Evolutionary conservation across 92 coral and sea anemone genomes (phyloP).

Genomic region (Palythoa grandis): DNA sequence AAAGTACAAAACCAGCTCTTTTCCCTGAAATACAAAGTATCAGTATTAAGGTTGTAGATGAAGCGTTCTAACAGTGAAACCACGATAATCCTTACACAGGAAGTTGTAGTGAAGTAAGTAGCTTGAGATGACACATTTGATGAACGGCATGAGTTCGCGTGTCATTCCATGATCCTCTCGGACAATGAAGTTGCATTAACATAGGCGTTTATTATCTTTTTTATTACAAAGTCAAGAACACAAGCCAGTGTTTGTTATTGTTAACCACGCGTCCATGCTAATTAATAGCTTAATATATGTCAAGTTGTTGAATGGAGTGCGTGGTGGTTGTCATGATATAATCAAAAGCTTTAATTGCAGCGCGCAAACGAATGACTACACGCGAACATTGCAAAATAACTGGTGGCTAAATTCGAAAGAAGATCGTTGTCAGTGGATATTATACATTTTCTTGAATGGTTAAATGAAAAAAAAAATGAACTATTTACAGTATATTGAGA

Average conservation of each 20-base stretch:
- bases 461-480: neutral
- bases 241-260: neutral
- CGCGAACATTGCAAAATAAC: constrained; percentile 7
- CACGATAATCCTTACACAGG: neutral
- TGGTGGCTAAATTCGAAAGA: neutral
- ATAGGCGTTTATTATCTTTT: neutral
- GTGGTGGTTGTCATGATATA: neutral
- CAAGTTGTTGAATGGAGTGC: neutral
- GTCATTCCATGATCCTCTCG: neutral
- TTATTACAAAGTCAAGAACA: constrained; percentile 22
- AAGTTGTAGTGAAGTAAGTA: neutral
- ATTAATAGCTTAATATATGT: neutral
- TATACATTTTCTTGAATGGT: neutral
- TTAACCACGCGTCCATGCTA: constrained; percentile 8
- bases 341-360: no score
- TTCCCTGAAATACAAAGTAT: neutral
- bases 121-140: no score
- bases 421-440: neutral
- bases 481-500: neutral
- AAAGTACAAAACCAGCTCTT: neutral
- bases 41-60: neutral
- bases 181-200: neutral
- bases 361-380: constrained; percentile 10
- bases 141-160: no score
- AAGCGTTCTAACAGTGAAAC: neutral